A percentile compares a stretch with the other conserved stretches of the same genome.
phyloP scores from a whole-genome alignment of 2,888 invertebrate species.

The Liposcelis brunnea region DNA sequence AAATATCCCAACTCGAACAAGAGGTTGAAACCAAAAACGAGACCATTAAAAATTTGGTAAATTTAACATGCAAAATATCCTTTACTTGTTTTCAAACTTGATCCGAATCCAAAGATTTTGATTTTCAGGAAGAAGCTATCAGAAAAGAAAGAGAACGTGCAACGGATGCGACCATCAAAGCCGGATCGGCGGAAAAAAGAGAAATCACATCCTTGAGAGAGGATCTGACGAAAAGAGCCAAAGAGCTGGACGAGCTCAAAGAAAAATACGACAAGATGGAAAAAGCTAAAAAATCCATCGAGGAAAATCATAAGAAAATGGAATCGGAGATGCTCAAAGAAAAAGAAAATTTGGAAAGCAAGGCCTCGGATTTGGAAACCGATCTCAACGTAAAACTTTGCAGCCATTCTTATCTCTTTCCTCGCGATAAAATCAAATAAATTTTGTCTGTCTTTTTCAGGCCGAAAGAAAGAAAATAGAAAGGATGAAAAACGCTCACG shows the following conservation, averaged over 20 bases:
- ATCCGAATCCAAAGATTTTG: no score
- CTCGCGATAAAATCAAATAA: conserved; percentile 13
- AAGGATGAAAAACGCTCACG: conserved; percentile 44
- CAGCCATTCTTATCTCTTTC: conserved; percentile 11
- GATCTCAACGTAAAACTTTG: conserved; percentile 42
- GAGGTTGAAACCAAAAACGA: conserved; percentile 32
- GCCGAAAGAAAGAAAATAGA: conserved; percentile 49
- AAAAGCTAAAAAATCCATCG: conserved; percentile 45
- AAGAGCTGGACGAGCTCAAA: conserved; percentile 22
- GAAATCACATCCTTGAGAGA: conserved; percentile 21
- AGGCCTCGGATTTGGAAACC: conserved; percentile 39
- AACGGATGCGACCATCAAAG: conserved; percentile 22
- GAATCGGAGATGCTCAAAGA: conserved; percentile 30
- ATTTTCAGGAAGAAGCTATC: conserved; percentile 29
- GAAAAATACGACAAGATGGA: conserved; percentile 26
- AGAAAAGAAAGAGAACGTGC: conserved; percentile 31
- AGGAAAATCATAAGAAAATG: conserved; percentile 32
- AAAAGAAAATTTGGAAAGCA: conserved; percentile 43
- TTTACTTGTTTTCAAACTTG: no score
- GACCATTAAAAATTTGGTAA: conserved; percentile 44
- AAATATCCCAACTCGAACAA: conserved; percentile 35
- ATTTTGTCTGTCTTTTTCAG: conserved; percentile 23
- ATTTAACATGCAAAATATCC: conserved; percentile 6
- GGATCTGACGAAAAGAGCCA: conserved; percentile 24
- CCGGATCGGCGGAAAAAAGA: conserved; percentile 17